Base-by-base conservation (phyloP, 2,113 vertebrate species). In the Dicentrarchus labrax region DNA sequence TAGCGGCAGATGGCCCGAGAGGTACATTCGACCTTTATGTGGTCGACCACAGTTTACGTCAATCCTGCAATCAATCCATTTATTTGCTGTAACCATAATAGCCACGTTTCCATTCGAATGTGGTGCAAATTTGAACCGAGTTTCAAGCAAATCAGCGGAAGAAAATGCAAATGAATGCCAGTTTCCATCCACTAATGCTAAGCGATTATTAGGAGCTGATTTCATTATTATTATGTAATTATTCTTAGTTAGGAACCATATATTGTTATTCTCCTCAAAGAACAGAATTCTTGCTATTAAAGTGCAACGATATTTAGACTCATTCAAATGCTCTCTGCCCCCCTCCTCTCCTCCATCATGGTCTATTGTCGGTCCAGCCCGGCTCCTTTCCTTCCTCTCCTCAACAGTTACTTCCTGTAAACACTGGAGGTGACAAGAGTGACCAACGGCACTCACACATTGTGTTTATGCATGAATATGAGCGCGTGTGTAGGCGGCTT, bases 321-420 rank as follows among this genome's bases (percentile, higher is more conserved):
- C 47, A 62, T 59, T 50, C 17, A 36, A 11, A 67, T 45, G 8
- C 22, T 68, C 41, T 76, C 67, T 2, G 39, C n/a, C 16, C 10
- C 53, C 16, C 72, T 78, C 64, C 74, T 61, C 53, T 67, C 45
- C 73, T 73, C 77, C 17, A 11, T 74, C 30, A 3, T 0, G 21
- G 21, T 24, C 19, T 50, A 39, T 72, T 78, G 87, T 83, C 38
- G 10, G 5, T 36, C 57, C 61, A 76, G 80, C 69, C 59, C 24
- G 8, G n/a, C 53, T 84, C 61, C 15, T 88, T 90, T 90, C 90
- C 91, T 93, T 91, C 91, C 91, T 88, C 72, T 13, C 24, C 72
- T 74, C 66, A 72, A 72, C 83, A 72, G 13, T 5, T 3, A 45
- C 85, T 88, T 91, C 90, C 91, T 89, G 84, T 87, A 84, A 84